These are phyloP conservation scores for Oceanodroma tethys DNA, from an alignment of 2,113 vertebrate species.

Conservation along the genomic window DNA sequence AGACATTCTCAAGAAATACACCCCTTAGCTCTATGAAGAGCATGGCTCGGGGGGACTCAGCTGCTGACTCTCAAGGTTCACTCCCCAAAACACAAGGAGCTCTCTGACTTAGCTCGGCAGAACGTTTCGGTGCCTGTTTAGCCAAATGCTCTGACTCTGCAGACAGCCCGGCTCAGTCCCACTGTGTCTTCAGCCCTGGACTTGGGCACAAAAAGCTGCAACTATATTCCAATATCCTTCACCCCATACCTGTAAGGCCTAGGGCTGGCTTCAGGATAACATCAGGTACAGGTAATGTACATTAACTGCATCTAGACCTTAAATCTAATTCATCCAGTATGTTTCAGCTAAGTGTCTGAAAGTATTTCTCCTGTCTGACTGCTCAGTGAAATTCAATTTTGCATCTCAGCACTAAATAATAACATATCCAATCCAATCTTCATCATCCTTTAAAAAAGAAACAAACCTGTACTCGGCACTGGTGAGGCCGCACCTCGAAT, in stretches of 20 bases:
- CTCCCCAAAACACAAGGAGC: not conserved
- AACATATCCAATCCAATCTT: not conserved
- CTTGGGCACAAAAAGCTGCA: not conserved
- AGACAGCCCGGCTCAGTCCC: not conserved
- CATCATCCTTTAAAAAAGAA: not conserved
- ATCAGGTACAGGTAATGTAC: not conserved
- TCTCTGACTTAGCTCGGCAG: not conserved
- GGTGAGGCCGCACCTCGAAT: no score
- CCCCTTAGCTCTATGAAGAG: not conserved
- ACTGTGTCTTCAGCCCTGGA: not conserved
- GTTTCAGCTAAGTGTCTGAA: not conserved
- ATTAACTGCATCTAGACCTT: not conserved
- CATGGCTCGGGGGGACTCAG: not conserved
- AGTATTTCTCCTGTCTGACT: not conserved
- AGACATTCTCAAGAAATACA: not conserved
- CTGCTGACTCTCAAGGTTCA: not conserved
- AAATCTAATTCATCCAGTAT: not conserved
- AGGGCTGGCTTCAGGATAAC: not conserved
- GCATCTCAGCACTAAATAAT: not conserved
- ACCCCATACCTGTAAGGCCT: fast-evolving
- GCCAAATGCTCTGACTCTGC: not conserved
- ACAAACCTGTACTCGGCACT: no score
- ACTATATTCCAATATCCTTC: not conserved
- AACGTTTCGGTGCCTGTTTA: not conserved
- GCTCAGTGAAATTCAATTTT: not conserved